Conservation (phyloP, 2,797 vertebrate species). For the Chelidonichthys spinosus region DNA sequence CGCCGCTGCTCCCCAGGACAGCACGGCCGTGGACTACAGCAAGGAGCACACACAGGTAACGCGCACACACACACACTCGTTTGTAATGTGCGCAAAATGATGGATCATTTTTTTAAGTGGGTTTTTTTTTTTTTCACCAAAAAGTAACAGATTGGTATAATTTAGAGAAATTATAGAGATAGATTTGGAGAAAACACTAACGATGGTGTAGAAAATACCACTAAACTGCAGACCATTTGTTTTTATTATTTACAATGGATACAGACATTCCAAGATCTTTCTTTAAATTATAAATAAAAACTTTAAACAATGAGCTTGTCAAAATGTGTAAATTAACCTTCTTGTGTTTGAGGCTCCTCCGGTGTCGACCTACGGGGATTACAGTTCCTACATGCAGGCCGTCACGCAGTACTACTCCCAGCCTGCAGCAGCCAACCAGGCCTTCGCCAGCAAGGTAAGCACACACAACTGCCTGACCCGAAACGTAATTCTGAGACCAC, state of each 20-base stretch:
- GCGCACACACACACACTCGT: not conserved
- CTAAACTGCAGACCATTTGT: not conserved
- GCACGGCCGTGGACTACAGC: conserved; percentile 76
- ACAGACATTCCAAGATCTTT: not conserved
- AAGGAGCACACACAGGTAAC: conserved; percentile 85
- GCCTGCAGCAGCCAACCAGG: conserved; percentile 80
- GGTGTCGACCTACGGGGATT: conserved; percentile 81
- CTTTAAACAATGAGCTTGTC: not conserved
- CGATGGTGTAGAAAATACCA: not conserved
- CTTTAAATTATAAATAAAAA: not conserved
- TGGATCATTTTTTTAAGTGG: not conserved
- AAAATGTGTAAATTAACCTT: not conserved
- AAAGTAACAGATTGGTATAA: not conserved
- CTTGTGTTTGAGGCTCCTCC: conserved; percentile 75
- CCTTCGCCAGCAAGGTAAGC: conserved; percentile 83
- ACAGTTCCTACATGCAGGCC: conserved; percentile 86
- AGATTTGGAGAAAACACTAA: not conserved
- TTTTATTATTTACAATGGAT: not conserved
- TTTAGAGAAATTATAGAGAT: not conserved
- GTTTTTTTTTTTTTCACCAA: not conserved
- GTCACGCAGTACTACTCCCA: conserved; percentile 86
- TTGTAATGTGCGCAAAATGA: not conserved
- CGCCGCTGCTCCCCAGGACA: conserved; percentile 75
- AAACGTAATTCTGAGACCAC: not conserved
- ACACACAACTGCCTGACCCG: not conserved